phyloP scores from a whole-genome alignment of 37 sponge, comb jelly and placozoan species.

The Spongilla lacustris region DNA sequence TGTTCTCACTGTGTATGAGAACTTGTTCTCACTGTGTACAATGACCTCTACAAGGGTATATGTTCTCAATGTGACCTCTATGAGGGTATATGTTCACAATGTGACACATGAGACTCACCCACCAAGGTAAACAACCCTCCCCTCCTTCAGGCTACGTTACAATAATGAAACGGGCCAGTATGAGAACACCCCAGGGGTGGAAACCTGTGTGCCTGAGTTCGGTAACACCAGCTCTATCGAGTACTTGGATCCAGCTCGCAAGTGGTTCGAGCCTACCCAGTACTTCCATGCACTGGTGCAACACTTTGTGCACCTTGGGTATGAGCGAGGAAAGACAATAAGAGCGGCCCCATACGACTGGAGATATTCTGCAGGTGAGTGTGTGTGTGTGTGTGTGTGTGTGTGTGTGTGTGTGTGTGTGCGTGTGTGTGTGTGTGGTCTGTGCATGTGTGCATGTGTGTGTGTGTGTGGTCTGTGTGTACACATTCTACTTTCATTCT shows the following conservation, averaged over 20 bases:
- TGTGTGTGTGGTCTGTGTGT: no score
- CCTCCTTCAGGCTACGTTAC: slow-evolving; percentile 26
- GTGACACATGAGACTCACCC: background rate
- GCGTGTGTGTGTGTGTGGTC: background rate
- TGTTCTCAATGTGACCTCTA: background rate
- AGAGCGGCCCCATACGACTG: slow-evolving; percentile 95
- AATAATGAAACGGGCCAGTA: slow-evolving; percentile 41
- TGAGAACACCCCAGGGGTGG: slow-evolving; percentile 37
- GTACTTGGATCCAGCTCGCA: slow-evolving; percentile 58
- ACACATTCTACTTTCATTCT: no score
- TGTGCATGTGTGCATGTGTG: no score
- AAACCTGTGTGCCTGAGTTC: slow-evolving; percentile 78
- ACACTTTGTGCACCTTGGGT: slow-evolving; percentile 81
- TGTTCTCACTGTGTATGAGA: background rate
- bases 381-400: background rate
- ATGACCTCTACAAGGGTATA: background rate
- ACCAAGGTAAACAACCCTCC: no score
- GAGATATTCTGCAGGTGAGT: slow-evolving; percentile 81
- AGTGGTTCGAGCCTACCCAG: slow-evolving; percentile 10
- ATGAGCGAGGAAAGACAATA: slow-evolving; percentile 80
- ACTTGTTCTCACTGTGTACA: background rate
- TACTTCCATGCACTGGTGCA: slow-evolving; percentile 57
- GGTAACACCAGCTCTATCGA: slow-evolving; percentile 83
- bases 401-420: background rate
- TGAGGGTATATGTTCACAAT: background rate